phyloP scores from a whole-genome alignment of 2,797 vertebrate genomes.

The Aselliscus stoliczkanus region DNA sequence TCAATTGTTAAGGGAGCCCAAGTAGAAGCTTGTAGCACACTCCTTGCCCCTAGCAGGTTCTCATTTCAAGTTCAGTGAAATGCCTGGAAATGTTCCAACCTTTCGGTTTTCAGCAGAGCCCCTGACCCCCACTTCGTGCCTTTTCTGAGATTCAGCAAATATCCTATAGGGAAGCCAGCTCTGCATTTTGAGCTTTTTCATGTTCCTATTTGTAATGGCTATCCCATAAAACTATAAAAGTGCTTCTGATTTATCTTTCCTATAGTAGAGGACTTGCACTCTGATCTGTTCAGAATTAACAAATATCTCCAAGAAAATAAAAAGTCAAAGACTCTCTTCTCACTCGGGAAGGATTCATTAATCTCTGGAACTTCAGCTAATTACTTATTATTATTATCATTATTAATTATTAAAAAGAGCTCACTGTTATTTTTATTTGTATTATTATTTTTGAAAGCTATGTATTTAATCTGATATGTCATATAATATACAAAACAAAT shows the following conservation, averaged over 20 bases:
- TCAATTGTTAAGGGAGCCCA: background rate
- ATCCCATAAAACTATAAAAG: background rate
- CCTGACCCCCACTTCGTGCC: background rate
- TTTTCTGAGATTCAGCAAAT: background rate
- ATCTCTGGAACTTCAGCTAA: background rate
- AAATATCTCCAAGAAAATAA: background rate
- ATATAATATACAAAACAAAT: background rate
- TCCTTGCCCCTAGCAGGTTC: background rate
- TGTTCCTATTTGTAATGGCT: background rate
- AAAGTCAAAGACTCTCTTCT: background rate
- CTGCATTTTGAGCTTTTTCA: background rate
- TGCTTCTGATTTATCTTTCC: background rate
- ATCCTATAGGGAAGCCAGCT: background rate
- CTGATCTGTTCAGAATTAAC: background rate
- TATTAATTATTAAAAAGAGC: background rate
- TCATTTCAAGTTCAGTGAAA: background rate
- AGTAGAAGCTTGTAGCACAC: background rate
- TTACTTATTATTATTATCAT: too few species aligned
- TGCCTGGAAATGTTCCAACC: background rate
- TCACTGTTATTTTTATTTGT: background rate
- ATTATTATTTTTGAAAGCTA: background rate
- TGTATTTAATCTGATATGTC: background rate
- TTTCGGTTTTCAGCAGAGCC: background rate
- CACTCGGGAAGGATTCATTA: background rate
- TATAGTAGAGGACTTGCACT: background rate